phyloP scores from a whole-genome alignment of 2,888 invertebrate species.

The Hirtodrosophila alboralis region DNA sequence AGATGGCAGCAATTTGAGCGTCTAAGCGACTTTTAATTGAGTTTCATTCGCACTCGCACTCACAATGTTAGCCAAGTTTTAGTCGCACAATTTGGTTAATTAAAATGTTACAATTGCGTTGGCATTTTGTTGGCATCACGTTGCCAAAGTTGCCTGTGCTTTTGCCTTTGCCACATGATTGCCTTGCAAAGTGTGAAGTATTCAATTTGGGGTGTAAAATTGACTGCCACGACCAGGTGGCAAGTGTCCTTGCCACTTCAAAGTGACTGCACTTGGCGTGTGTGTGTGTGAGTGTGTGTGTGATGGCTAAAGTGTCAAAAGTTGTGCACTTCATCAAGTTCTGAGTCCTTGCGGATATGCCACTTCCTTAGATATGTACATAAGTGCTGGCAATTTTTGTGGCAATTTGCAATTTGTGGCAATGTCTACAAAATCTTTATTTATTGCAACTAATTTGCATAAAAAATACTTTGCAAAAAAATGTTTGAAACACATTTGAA shows the following conservation, averaged over 20 bases:
- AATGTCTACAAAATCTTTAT: conserved; percentile 36
- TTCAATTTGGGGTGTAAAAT: conserved; percentile 2
- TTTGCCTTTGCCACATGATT: conserved; percentile 16
- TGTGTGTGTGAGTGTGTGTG: no score
- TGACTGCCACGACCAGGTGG: conserved; percentile 20
- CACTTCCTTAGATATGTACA: background rate
- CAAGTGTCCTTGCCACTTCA: conserved; percentile 44
- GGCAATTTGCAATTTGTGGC: conserved; percentile 30
- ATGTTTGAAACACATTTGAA: conserved; percentile 23
- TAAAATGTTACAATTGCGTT: conserved; percentile 75
- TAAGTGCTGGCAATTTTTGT: background rate
- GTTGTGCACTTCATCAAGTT: conserved; percentile 31
- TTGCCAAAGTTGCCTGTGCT: conserved; percentile 15
- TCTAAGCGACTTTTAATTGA: conserved; percentile 78
- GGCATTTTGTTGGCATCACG: conserved; percentile 47
- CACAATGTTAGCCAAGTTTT: conserved; percentile 49
- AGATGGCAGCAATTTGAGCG: conserved; percentile 48
- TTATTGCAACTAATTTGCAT: conserved; percentile 47
- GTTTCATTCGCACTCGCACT: conserved; percentile 65
- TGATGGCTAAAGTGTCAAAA: conserved; percentile 40
- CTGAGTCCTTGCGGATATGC: background rate
- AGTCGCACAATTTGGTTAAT: conserved; percentile 75
- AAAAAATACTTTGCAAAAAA: conserved; percentile 26
- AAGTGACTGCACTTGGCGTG: conserved; percentile 44
- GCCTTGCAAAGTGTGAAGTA: background rate